phyloP scores from a whole-genome alignment of 2,113 vertebrate genomes.

The Chiloscyllium plagiosum region DNA sequence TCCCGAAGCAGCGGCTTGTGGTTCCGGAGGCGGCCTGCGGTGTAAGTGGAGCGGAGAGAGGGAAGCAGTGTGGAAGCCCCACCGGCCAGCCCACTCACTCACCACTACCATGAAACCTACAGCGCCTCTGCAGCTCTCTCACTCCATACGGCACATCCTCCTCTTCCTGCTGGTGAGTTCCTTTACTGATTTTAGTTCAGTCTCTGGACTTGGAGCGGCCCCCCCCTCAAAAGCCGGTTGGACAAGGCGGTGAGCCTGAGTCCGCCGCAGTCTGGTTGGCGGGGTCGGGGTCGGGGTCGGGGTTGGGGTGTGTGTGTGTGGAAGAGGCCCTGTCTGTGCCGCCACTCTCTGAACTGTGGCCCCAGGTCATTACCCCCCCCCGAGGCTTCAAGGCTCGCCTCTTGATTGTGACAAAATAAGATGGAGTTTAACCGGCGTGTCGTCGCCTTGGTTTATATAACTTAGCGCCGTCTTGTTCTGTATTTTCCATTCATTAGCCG shows the following conservation, averaged over 20 bases:
- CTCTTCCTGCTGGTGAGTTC: conserved; percentile 22
- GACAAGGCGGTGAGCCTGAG: background rate
- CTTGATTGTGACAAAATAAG: background rate
- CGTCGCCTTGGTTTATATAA: background rate
- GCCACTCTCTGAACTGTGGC: no score
- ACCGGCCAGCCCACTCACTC: background rate
- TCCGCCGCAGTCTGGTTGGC: background rate
- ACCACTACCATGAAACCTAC: background rate
- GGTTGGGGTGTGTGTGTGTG: no score
- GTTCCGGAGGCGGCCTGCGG: conserved; percentile 3
- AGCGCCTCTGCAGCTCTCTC: background rate
- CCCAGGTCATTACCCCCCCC: background rate
- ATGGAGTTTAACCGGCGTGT: background rate
- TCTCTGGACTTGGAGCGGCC: background rate
- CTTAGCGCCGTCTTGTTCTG: background rate
- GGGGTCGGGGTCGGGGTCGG: background rate
- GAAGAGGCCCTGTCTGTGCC: background rate
- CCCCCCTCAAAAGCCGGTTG: background rate
- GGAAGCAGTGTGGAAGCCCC: background rate
- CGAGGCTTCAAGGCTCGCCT: background rate
- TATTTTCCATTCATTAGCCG: background rate
- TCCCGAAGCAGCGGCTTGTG: background rate
- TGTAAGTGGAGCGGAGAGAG: background rate
- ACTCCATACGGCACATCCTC: background rate
- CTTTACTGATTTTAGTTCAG: background rate